These are phyloP conservation scores for Notarius lentiginosus DNA, from an alignment of 2,113 vertebrate genomes.

Conservation along the genomic window DNA sequence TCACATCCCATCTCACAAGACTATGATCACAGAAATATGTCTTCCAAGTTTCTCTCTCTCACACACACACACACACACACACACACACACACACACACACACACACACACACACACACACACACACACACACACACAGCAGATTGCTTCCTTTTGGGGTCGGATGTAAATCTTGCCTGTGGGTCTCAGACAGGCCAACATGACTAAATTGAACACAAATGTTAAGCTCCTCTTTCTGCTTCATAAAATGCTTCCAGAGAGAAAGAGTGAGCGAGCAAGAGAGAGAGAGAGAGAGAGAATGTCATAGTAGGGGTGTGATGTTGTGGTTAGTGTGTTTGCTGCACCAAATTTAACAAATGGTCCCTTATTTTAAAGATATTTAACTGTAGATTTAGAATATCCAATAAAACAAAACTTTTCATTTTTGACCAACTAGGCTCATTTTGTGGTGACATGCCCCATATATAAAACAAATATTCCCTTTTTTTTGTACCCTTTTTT, in stretches of 20 bases:
- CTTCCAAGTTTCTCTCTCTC: too few species aligned
- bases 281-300: not conserved
- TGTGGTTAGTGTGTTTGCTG: not conserved
- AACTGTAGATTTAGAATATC: too few species aligned
- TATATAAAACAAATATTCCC: not conserved
- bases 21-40: too few species aligned
- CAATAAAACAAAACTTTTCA: too few species aligned
- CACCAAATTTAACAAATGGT: too few species aligned
- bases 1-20: too few species aligned
- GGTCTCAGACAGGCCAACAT: slow-evolving; percentile 9
- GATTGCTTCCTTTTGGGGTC: slow-evolving; percentile 25
- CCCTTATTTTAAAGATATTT: too few species aligned
- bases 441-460: too few species aligned
- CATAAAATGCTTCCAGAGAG: not conserved
- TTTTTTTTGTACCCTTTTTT: not conserved
- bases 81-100: too few species aligned
- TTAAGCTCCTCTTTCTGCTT: not conserved
- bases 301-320: not conserved
- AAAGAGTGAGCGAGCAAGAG: not conserved
- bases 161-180: slow-evolving; percentile 32
- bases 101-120: not conserved
- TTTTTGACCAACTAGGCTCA: too few species aligned
- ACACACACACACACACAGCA: slow-evolving; percentile 23
- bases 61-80: too few species aligned
- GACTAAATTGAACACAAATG: slow-evolving; percentile 38